phyloP scores from a whole-genome alignment of 2,888 invertebrate species.

The Myopa testacea region DNA sequence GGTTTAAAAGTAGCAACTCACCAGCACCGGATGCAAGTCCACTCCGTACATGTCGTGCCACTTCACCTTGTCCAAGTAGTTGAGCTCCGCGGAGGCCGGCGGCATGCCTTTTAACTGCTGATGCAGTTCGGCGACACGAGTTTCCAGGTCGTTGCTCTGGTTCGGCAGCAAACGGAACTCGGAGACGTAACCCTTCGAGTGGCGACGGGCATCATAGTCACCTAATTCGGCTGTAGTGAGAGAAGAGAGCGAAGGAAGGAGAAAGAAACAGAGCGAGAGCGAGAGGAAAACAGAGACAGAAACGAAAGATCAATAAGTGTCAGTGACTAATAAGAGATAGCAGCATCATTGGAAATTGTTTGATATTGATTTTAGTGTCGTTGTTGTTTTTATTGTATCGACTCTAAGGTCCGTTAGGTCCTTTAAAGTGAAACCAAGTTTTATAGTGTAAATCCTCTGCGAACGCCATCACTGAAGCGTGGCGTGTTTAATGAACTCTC shows the following conservation, averaged over 20 bases:
- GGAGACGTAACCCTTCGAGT: constrained; percentile 90
- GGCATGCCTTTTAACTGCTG: constrained; percentile 78
- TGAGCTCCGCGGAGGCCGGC: constrained; percentile 92
- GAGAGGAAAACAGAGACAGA: not conserved
- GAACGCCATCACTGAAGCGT: not conserved
- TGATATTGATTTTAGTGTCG: no score
- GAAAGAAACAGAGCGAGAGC: not conserved
- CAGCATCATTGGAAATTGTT: not conserved
- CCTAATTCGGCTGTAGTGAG: constrained; percentile 87
- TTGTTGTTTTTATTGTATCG: no score
- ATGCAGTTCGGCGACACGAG: constrained; percentile 88
- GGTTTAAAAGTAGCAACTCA: constrained; percentile 69
- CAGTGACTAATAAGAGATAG: not conserved
- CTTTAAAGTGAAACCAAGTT: not conserved
- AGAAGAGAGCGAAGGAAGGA: not conserved
- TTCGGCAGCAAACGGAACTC: constrained; percentile 94
- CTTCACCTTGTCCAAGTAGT: constrained; percentile 96
- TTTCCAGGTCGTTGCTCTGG: constrained; percentile 91
- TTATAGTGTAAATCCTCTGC: not conserved
- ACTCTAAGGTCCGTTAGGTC: no score
- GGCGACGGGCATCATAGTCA: constrained; percentile 90
- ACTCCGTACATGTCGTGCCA: constrained; percentile 99
- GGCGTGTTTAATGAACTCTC: constrained; percentile 43
- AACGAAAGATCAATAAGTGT: not conserved
- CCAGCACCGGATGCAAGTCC: constrained; percentile 95